A percentile compares a stretch with the other conserved stretches of the same genome.
Evolutionary conservation across 2,113 vertebrate genomes (phyloP).

Genomic region (Brachypteracias leptosomus): DNA sequence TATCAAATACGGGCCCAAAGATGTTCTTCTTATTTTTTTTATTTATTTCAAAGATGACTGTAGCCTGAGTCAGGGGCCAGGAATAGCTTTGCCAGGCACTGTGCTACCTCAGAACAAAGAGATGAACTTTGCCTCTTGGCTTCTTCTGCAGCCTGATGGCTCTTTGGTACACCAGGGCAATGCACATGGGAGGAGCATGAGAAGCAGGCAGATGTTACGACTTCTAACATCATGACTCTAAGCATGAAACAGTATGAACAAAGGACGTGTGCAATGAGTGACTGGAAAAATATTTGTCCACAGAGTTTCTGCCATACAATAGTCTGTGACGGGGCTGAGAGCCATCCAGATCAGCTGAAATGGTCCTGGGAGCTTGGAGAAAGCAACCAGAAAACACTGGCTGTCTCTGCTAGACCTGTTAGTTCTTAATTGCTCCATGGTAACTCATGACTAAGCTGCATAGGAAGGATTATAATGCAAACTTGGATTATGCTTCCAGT

Average conservation of each 20-base stretch:
- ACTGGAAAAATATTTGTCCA: background rate
- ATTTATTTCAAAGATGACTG: conserved; percentile 27
- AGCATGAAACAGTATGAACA: background rate
- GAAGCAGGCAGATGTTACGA: accelerated
- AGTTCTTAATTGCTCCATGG: background rate
- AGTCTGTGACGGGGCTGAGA: accelerated
- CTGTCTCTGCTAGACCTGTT: background rate
- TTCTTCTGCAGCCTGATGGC: background rate
- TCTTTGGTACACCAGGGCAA: background rate
- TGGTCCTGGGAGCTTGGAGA: background rate
- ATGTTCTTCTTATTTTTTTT: background rate
- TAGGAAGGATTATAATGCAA: background rate
- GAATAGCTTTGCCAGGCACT: background rate
- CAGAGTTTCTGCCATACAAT: background rate
- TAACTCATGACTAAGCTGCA: background rate
- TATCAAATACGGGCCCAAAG: conserved; percentile 6
- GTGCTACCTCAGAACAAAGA: background rate
- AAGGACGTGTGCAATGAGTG: accelerated
- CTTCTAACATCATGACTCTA: background rate
- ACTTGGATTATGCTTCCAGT: background rate
- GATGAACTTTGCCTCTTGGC: background rate
- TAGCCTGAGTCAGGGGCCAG: conserved; percentile 21
- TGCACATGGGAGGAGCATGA: accelerated
- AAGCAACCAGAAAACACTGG: background rate
- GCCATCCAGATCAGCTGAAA: background rate